Percentiles rank a stretch among this genome's conserved stretches.
Conservation (phyloP, 2,797 vertebrate species). For the Tenualosa ilisha region DNA sequence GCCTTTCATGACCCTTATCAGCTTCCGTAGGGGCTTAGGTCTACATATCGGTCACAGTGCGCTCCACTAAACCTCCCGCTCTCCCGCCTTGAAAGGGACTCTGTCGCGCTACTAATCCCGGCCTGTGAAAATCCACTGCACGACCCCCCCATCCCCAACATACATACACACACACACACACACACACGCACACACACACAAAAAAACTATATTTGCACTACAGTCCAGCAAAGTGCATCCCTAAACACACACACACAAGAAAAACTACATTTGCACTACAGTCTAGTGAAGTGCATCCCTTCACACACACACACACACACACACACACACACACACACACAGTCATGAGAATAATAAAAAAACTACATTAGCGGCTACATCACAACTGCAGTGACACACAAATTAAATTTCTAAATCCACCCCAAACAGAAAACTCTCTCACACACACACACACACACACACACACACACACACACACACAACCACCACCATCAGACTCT, state of each 20-base stretch:
- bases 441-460: too few relatives aligned
- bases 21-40: conserved; percentile 74
- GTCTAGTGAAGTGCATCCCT: not conserved
- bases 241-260: not conserved
- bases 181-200: too few relatives aligned
- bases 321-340: not conserved
- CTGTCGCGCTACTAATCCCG: conserved; percentile 78
- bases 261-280: too few relatives aligned
- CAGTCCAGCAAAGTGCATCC: too few relatives aligned
- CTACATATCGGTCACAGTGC: conserved; percentile 82
- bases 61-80: conserved; percentile 74
- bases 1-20: conserved; percentile 79
- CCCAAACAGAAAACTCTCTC: not conserved
- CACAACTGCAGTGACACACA: not conserved
- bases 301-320: not conserved
- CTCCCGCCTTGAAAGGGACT: conserved; percentile 75
- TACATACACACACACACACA: conserved; percentile 62
- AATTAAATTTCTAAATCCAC: not conserved
- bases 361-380: not conserved
- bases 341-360: not conserved
- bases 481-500: not conserved
- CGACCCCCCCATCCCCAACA: conserved; percentile 32
- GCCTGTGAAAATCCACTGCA: conserved; percentile 69
- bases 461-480: conserved; percentile 26
- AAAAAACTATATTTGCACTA: too few relatives aligned